Base-by-base conservation (phyloP, 2,113 vertebrate genomes). In the Phalacrocorax aristotelis region DNA sequence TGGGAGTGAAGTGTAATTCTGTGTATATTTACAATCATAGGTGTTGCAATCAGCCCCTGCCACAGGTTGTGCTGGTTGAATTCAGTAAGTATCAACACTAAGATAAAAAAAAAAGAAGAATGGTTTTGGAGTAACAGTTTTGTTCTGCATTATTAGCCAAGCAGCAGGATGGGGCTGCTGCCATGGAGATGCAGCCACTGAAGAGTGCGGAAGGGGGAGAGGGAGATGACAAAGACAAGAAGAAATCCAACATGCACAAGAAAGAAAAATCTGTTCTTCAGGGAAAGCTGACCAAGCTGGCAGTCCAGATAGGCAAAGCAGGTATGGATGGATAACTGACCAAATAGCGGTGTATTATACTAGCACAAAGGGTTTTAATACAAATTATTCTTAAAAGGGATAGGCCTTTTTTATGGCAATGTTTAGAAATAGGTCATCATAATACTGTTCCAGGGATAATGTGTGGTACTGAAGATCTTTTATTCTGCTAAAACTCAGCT, bases 131-230 rank as follows among this genome's bases (percentile, higher is more conserved):
- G 68, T 97, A 89, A 95, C 42, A 1, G 21, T 90, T 86, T 13
- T 93, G 62, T 91, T 98, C 88, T 98, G 93, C 90, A 13, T 90
- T 94, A 42, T 26, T 98, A 99, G 99, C 99, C 94, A 99, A 99
- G 97, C 99, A 99, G 96, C 99, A 99, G 97, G 99, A 99, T 13
- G 99, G 99, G 52, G 99, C 99, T 30, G 99, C 99, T 42, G 99
- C 99, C 83, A 99, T 99, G 99, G 99, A 99, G 97, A 99, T 99
- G 99, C 99, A 99, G 94, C 99, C 99, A 7, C 98, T 99, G 90
- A 99, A 99, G 98, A 99, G 99, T 10, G 99, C 99, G 0, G 99
- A 99, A 97, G 99, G 99, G 1, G 99, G 99, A 12, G 99, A 99
- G 21, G 92, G 98, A 1, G 99, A 99, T 0, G 99, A 99, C 55